Evolutionary conservation across 1,140 invertebrate genomes (phyloP), one percentile per base, ranked within the genome.

Genomic region (Caenorhabditis latens): DNA sequence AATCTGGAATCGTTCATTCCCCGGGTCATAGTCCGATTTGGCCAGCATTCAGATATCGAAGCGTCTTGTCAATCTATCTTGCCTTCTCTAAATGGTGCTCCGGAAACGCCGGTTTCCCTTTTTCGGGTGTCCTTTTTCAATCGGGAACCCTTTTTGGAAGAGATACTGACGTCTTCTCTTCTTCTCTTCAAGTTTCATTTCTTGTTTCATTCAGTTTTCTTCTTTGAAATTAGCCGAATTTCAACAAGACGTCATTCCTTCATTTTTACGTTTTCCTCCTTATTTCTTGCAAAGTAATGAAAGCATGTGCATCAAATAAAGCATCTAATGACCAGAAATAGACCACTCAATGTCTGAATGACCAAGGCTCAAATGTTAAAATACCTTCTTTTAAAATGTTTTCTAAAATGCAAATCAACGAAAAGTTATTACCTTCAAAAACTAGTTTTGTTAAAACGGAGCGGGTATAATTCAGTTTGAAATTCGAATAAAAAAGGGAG

Each of bases 91-190:
- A 79, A 79, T 79, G 71, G 46, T 79, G 7, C 43, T 24, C 43
- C 71, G 71, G 71, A 79, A 79, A 50, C 71, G 21, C 9, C 71
- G 46, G n/a, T 79, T 79, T 79, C 71, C 71, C 7, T 79, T 79
- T 79, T 14, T 50, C 71, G 43, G 71, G 71, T 79, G 71, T 79
- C 71, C 71, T 79, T 48, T 79, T 79, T 79, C 71, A 79, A 79
- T 53, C 7, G 71, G n/a, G 40, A 79, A 24, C 71, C 21, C 40
- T 79, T 79, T 79, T 24, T 79, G 71, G 71, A 79, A 63, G 24
- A 58, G 57, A 63, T 50, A 79, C 71, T 79, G 71, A 79, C 43
- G 46, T 79, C 46, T 79, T 79, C 71, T 50, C 19, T 50, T 53
- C 32, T 79, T n/a, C 71, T 42, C 24, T 40, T 24, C 5, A 79